These are phyloP conservation scores for Hydrolagus colliei DNA, from an alignment of 2,797 vertebrate species.

Conservation along the genomic window DNA sequence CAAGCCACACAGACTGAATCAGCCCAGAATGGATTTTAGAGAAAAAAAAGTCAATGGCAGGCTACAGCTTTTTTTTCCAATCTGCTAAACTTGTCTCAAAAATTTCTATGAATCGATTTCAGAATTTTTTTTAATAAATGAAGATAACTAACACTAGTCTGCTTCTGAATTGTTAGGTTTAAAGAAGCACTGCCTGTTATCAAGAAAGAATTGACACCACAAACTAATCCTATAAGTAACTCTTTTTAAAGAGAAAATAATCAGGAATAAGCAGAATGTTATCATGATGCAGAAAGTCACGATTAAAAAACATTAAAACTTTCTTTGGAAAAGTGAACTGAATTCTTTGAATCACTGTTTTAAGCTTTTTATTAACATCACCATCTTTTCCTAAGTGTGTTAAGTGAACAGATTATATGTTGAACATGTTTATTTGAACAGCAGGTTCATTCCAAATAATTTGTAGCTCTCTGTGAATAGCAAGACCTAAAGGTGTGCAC, in stretches of 20 bases:
- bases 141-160: no score
- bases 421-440: not conserved
- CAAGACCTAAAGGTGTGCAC: not conserved
- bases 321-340: not conserved
- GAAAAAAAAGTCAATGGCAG: not conserved
- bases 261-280: not conserved
- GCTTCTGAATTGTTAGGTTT: not conserved
- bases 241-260: not conserved
- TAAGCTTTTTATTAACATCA: not conserved
- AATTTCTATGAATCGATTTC: not conserved
- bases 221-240: no score
- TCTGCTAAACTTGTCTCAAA: not conserved
- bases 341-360: not conserved
- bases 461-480: not conserved
- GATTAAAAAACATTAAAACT: not conserved
- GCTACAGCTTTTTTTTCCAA: not conserved
- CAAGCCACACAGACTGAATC: not conserved
- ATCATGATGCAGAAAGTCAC: not conserved
- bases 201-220: not conserved
- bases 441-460: not conserved
- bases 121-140: not conserved
- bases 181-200: not conserved
- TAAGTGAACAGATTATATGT: not conserved
- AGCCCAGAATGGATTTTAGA: not conserved
- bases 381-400: not conserved